Evolutionary conservation across 2,113 vertebrate species (phyloP), one percentile per base, ranked within the genome.

Genomic region (Asarcornis scutulata): DNA sequence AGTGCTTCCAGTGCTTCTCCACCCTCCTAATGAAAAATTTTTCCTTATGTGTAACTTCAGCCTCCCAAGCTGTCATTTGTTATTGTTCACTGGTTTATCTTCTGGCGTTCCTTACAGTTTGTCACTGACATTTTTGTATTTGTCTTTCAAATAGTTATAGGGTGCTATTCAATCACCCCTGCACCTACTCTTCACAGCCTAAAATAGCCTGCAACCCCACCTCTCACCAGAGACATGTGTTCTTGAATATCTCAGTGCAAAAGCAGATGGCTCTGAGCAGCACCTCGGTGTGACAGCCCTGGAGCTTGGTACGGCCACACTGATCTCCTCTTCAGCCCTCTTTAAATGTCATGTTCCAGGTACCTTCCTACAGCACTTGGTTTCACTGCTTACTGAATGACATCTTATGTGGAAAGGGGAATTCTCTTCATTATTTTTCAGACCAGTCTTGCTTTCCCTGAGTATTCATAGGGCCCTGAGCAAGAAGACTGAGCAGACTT

Each of bases 1-100:
- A 93, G 23, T 31, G 83, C 64, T 95, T 91, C 92, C 95, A 97
- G 73, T 27, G 81, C 89, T 92, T 58, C 94, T 82, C 93, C 93
- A 93, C 95, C 95, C 94, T 95, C 48, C 60, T 82, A 2, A 0
- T 0, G 1, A 56, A 84, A 85, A 60, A 26, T 2, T 59, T 86
- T 89, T 82, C 80, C 77, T 89, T 85, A 27, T 53, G 77, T 87
- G 86, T 68, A 58, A 69, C 56, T 84, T 77, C 91, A 96, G 84
- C 77, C 66, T 95, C 81, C 71, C 77, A 93, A 71, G 69, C 62
- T 79, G 81, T 46, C 84, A 76, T 89, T 73, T 93, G 53, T 79
- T 95, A 60, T 4, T 84, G 73, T 83, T 94, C 58, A 32, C 56
- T 81, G 64, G 31, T 75, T 62, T 29, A 15, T 53, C 34, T 46